Evolutionary conservation across 2,888 invertebrate genomes (phyloP), one percentile per base, ranked within the genome.

Genomic region (Brachypalpus laphriformis): DNA sequence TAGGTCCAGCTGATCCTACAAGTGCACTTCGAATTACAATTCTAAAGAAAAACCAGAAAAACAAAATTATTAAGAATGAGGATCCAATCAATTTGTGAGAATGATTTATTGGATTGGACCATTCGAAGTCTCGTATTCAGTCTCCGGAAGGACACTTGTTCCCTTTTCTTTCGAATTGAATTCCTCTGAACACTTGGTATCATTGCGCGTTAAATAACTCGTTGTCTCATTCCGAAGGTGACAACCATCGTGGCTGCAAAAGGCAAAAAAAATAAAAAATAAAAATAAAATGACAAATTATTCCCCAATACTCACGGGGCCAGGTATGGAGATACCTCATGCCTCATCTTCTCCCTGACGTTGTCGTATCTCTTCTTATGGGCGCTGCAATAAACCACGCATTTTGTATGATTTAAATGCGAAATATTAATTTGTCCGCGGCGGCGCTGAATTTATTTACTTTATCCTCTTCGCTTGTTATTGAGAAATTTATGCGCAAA

Each of bases 361-460:
- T 9, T 59, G 71, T 59, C 71, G 59, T 72, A 59, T 72, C 72
- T 61, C 28, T 51, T 45, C 14, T 42, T 63, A 14, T 40, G 40
- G 37, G 47, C 4, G 18, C 22, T 31, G 65, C 16, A 76, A 49
- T 76, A 68, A 68, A 68, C 76, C 68, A 76, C 68, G 76, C 68
- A 68, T 45, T 76, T 68, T 68, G 76, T 68, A 68, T 76, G 76
- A 76, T 76, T 76, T 76, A 68, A 76, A 76, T 59, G 76, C 68
- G 51, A 76, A 68, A 51, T 76, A 76, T 76, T 76, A 76, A 76
- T 76, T 76, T 76, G 76, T 76, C 49, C 14, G 49, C 47, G 68
- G 49, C 47, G 68, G 49, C 40, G 49, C 51, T 49, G 57, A 57
- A 66, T 66, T 75, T 75, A 57, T 76, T 76, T 51, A 76, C 40